These are phyloP conservation scores for Panagrolaimus sp. DNA, from an alignment of 1,140 invertebrate species.

Conservation along the genomic window DNA sequence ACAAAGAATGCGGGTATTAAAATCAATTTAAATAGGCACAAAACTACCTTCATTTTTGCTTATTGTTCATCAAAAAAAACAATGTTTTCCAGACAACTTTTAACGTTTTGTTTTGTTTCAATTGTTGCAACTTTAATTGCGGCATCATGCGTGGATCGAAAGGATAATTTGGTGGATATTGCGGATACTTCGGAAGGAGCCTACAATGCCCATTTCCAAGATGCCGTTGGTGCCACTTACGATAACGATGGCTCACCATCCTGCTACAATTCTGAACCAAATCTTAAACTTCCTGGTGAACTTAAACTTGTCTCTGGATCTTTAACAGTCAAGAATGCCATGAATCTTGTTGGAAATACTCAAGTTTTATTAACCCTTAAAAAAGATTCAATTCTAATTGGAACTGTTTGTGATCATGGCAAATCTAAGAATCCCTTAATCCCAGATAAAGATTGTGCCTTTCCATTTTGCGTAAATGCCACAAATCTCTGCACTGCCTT, in stretches of 20 bases:
- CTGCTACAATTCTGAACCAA: not conserved
- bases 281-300: constrained; percentile 14
- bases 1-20: too few species aligned
- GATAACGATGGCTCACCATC: not conserved
- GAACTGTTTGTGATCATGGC: constrained; percentile 14
- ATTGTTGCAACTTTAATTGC: not conserved
- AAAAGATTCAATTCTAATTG: constrained; percentile 6
- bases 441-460: not conserved
- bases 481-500: constrained; percentile 1
- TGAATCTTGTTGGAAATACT: constrained; percentile 1
- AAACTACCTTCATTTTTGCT: too few species aligned
- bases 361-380: constrained; percentile 2
- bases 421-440: constrained; percentile 18
- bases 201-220: constrained; percentile 11
- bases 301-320: constrained; percentile 12
- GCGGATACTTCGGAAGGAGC: not conserved
- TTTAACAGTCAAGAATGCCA: constrained; percentile 1
- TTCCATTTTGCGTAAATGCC: constrained; percentile 4
- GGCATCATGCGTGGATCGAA: not conserved
- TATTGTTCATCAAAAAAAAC: too few species aligned
- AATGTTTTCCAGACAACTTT: too few species aligned
- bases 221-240: constrained; percentile 6
- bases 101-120: not conserved
- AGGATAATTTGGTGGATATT: not conserved
- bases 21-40: too few species aligned